Base-by-base conservation (phyloP, 2,113 vertebrate genomes). In the Elephantulus edwardii region DNA sequence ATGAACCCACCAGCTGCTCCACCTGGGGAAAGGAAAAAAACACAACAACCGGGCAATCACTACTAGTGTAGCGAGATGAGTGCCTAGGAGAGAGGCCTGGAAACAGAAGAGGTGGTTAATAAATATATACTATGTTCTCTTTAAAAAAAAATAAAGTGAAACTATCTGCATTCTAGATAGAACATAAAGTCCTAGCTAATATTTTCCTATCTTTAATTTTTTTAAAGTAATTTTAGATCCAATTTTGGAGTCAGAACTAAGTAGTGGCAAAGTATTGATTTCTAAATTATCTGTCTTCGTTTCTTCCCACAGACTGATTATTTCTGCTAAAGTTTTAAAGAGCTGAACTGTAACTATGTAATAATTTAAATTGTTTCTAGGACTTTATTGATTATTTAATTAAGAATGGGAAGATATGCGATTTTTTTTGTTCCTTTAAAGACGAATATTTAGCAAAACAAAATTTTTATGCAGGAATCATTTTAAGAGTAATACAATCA, bases 401-500 rank as follows among this genome's bases (percentile, higher is more conserved):
- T 16, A 86, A 58, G 71, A 46, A 80, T 46, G 6, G 33, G 33
- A 13, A 26, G 3, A 40, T 58, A 5, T 22, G 70, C 8, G n/a
- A n/a, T n/a, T 30, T 19, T 35, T 91, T 78, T 44, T 30, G n/a
- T 80, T 74, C 54, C 46, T 1, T 1, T 72, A 58, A 91, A 81
- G 89, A 68, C 44, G 64, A 33, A 24, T 19, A n/a, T 33, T 72
- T 86, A 86, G 86, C 10, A 35, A 72, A 72, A 72, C 3, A 94
- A 56, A 84, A 82, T 70, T 86, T 83, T 83, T 14, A 84, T 92
- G 30, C 35, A 86, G n/a, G 22, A 35, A 92, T 38, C 72, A 70
- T 95, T 81, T 95, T 77, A 66, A 90, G 62, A 89, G 26, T 52
- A 93, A 91, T 81, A 90, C 44, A 95, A 86, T 91, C 89, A 93